These are phyloP conservation scores for Drosophila crucigera DNA, from an alignment of 2,888 invertebrate genomes.

Conservation along the genomic window DNA sequence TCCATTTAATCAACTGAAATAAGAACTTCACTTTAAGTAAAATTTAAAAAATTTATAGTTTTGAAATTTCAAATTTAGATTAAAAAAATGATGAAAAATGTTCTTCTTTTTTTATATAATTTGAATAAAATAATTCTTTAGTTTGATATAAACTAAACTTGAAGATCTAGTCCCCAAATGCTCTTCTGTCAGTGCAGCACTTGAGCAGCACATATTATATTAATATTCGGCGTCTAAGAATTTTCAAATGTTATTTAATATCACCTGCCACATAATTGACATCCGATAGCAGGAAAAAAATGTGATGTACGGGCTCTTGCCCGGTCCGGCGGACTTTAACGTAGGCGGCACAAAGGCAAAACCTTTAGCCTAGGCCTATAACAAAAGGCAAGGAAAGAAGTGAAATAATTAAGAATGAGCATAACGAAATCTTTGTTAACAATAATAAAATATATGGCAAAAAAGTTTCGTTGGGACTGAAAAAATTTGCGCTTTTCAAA, in stretches of 20 bases:
- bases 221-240: neutral
- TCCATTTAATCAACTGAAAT: neutral
- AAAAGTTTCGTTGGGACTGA: slow-evolving; percentile 55
- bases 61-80: neutral
- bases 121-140: neutral
- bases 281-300: slow-evolving; percentile 29
- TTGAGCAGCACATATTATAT: neutral
- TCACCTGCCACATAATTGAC: slow-evolving; percentile 34
- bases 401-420: slow-evolving; percentile 24
- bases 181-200: neutral
- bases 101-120: neutral
- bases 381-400: slow-evolving; percentile 2
- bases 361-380: slow-evolving; percentile 53
- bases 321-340: slow-evolving; percentile 25
- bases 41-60: neutral
- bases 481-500: slow-evolving; percentile 68
- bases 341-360: slow-evolving; percentile 36
- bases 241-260: slow-evolving; percentile 33
- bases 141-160: neutral
- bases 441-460: slow-evolving; percentile 69
- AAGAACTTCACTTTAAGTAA: neutral
- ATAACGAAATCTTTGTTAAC: slow-evolving; percentile 45
- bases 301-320: neutral
- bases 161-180: neutral
- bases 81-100: no score